Evolutionary conservation across 2,113 vertebrate genomes (phyloP).

Genomic region (Calyptomena viridis): DNA sequence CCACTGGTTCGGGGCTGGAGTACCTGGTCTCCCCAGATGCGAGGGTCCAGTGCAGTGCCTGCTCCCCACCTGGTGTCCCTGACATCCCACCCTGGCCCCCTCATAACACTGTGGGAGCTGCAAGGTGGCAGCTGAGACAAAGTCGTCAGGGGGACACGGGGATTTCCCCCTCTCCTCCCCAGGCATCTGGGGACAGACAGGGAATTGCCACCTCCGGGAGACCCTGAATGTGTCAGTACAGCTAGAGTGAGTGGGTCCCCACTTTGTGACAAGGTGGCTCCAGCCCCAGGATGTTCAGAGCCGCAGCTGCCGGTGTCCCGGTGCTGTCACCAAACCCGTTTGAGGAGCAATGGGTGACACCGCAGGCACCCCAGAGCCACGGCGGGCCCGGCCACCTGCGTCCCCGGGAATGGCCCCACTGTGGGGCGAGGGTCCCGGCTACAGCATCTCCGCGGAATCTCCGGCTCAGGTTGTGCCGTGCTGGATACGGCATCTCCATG

Average conservation of each 20-base stretch:
- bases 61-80: neutral
- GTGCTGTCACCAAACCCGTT: fast-evolving
- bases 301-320: neutral
- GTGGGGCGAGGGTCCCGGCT: constrained; percentile 6
- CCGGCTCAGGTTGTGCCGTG: constrained; percentile 54
- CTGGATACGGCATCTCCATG: constrained; percentile 66
- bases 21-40: no score
- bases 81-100: no score
- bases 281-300: neutral
- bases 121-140: neutral
- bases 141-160: neutral
- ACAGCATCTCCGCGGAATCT: constrained; percentile 26
- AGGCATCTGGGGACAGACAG: neutral
- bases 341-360: neutral
- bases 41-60: neutral
- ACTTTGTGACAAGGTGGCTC: neutral
- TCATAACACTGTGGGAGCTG: neutral
- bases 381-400: no score
- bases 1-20: neutral
- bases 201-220: neutral
- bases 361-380: neutral
- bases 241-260: neutral
- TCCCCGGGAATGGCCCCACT: neutral
- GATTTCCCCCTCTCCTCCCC: neutral
- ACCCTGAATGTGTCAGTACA: neutral